Base-by-base conservation (phyloP, 2,888 invertebrate species). In the Cheiracanthium punctorium region DNA sequence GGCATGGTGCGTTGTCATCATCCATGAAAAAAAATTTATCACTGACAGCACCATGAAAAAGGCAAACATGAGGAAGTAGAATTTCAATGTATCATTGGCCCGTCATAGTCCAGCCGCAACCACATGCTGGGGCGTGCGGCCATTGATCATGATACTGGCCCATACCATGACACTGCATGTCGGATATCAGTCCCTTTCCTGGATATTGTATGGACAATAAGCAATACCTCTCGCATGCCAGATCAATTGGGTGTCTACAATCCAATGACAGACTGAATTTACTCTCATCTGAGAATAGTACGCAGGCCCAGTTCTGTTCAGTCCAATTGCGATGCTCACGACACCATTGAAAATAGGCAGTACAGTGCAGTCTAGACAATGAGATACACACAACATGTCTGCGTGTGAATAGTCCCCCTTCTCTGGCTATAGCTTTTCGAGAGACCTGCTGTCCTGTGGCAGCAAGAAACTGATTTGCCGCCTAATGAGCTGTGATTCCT, bases 341-440 rank as follows among this genome's bases (percentile, higher is more conserved):
- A 48, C 72, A 72, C 72, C 43, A 41, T 72, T 72, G 72, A 41
- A 72, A 43, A 72, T n/a, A 29, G 41, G 72, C 72, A 14, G 28
- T 72, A 12, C 48, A 17, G 48, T n/a, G 48, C 48, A 48, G 48
- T 48, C 48, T 48, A 17, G 48, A 48, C 48, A 48, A 48, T 48
- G 17, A 17, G 20, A 37, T 2, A 12, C 4, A 48, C 69, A 48
- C 79, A 79, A 69, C 24, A 79, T 20, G 33, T 14, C 48, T 48
- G 48, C 32, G 48, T 8, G 48, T 14, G 48, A 43, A 77, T 41
- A 14, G 32, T 12, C 33, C 28, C 32, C 24, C 69, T 70, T 17
- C 10, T 32, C 48, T 70, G 69, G 8, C 77, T 29, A 70, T 32
- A 29, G 70, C 30, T 70, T 67, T 67, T 17, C 67, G 67, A 28